Conservation (phyloP, 2,113 vertebrate genomes). For the Bubalus kerabau region DNA sequence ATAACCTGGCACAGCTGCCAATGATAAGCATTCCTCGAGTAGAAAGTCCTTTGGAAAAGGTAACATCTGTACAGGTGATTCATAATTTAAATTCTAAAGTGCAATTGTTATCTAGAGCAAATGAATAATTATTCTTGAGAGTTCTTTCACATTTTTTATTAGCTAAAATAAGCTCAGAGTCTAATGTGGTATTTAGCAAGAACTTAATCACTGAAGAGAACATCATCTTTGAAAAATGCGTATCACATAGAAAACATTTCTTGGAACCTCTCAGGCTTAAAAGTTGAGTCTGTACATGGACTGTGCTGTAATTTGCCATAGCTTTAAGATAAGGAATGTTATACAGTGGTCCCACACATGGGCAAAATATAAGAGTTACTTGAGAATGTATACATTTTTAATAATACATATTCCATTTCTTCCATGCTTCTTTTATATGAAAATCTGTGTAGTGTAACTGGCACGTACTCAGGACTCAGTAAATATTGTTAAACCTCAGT, state of each 20-base stretch:
- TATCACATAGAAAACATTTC: not conserved
- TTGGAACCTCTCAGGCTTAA: not conserved
- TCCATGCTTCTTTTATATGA: not conserved
- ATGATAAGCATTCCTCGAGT: conserved; percentile 88
- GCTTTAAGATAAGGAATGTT: not conserved
- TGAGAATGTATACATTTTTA: not conserved
- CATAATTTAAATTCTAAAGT: conserved; percentile 21
- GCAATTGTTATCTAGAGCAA: not conserved
- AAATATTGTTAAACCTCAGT: not conserved
- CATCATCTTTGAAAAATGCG: not conserved
- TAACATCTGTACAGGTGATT: conserved; percentile 85
- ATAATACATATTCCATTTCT: not conserved
- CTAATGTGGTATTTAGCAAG: not conserved
- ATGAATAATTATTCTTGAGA: not conserved
- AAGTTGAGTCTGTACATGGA: not conserved
- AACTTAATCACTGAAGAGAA: not conserved
- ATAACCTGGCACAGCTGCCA: conserved; percentile 80
- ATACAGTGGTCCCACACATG: rapidly evolving
- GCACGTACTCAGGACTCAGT: not conserved
- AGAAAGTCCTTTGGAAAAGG: conserved; percentile 97
- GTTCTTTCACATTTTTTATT: not conserved
- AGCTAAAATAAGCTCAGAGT: not conserved
- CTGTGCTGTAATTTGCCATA: not conserved
- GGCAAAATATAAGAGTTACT: not conserved
- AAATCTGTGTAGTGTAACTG: not conserved